phyloP scores from a whole-genome alignment of 1,140 invertebrate species.

The Amphibalanus amphitrite region DNA sequence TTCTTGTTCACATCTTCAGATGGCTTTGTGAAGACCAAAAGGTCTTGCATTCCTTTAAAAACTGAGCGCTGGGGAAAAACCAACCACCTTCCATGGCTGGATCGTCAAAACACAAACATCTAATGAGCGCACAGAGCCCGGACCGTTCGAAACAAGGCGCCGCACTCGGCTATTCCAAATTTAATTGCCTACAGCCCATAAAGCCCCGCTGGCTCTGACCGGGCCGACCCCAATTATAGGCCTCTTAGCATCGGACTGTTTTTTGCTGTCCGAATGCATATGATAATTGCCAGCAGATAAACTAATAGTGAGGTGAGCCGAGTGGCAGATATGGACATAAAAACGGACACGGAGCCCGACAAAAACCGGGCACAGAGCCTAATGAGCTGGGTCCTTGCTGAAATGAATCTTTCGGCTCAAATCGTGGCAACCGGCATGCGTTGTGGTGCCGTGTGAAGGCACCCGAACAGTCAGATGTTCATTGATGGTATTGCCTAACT shows the following conservation, averaged over 20 bases:
- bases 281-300: conserved; percentile 1
- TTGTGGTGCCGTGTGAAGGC: too few species aligned
- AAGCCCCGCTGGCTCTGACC: neutral
- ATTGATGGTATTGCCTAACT: too few species aligned
- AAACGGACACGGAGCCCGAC: neutral
- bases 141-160: neutral
- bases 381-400: neutral
- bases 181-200: neutral
- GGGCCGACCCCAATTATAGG: neutral
- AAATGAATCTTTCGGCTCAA: neutral
- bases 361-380: neutral
- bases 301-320: neutral
- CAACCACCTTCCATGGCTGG: neutral
- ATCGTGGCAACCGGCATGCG: neutral
- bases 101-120: neutral
- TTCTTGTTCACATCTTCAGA: neutral
- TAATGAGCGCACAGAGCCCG: neutral
- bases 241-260: neutral
- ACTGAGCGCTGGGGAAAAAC: neutral
- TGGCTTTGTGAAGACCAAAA: neutral
- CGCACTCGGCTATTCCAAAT: neutral
- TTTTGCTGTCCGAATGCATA: neutral
- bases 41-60: neutral
- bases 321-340: neutral
- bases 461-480: too few species aligned